Evolutionary conservation across 2,113 vertebrate genomes (phyloP), one percentile per base, ranked within the genome.

Genomic region (Centropristis striata): DNA sequence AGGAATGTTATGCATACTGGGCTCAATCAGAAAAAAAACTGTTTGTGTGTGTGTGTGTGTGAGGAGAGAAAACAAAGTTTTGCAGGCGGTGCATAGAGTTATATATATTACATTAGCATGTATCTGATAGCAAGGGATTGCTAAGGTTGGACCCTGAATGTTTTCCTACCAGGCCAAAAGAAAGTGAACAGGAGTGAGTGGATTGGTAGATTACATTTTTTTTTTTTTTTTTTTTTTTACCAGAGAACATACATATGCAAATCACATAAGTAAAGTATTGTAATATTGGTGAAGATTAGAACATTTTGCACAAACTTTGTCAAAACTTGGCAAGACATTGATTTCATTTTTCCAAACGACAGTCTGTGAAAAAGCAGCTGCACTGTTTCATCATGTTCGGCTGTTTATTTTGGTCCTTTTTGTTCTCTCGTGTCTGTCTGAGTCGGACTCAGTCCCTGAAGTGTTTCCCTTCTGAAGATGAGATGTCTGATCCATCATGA

Each of bases 361-460:
- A 58, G 4, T 37, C 10, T 51, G 37, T 18, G 13, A 32, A 3
- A n/a, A 32, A 27, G 13, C 1, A n/a, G 28, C 42, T 2, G 25
- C 47, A 12, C 32, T 15, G 42, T 44, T 42, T 54, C 28, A 42
- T 74, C 18, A 4, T 9, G 28, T 23, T 41, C 12, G 16, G 27
- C 21, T 61, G 27, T 68, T 75, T 82, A 13, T 44, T 77, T 27
- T 61, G 14, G 61, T 41, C 71, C 25, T 3, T n/a, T 66, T 74
- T 39, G 27, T 59, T 73, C 15, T 67, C 5, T 0, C 54, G 10
- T 49, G n/a, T 55, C 27, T 18, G 54, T n/a, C 23, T 32, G 36
- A 54, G 41, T 74, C 36, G 50, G 16, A 11, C 32, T 69, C 0
- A 1, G 39, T 63, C 70, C 64, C 66, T 27, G 18, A 65, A 66